Percentiles rank a stretch among this genome's conserved stretches.
phyloP scores from a whole-genome alignment of 1,140 invertebrate genomes.

The Anoplophora glabripennis region DNA sequence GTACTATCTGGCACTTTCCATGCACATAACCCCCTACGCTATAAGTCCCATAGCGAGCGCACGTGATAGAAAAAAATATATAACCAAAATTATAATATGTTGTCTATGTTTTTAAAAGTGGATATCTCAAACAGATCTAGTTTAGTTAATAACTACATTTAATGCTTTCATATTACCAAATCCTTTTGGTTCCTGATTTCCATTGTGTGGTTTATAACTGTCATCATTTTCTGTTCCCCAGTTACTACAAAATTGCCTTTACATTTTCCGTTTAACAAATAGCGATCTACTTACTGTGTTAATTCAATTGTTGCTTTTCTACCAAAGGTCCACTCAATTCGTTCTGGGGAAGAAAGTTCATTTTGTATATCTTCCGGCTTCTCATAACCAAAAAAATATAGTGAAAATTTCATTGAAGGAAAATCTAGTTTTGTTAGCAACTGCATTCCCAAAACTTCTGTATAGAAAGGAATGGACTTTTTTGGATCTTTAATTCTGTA shows the following conservation, averaged over 20 bases:
- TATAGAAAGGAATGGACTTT: constrained; percentile 86
- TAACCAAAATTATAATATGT: too few relatives aligned
- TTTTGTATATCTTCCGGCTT: constrained; percentile 67
- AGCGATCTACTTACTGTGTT: constrained; percentile 74
- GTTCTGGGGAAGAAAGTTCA: constrained; percentile 61
- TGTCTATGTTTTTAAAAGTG: too few relatives aligned
- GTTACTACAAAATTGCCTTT: constrained; percentile 64
- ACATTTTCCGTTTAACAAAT: too few relatives aligned
- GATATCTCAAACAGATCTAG: too few relatives aligned
- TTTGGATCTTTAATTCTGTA: constrained; percentile 89
- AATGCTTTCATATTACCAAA: constrained; percentile 62
- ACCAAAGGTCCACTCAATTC: constrained; percentile 73
- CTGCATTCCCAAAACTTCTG: constrained; percentile 85
- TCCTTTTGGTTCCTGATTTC: constrained; percentile 86
- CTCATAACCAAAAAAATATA: constrained; percentile 95
- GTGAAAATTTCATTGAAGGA: constrained; percentile 82
- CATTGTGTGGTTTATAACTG: constrained; percentile 80
- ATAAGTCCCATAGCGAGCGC: too few relatives aligned
- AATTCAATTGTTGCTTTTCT: constrained; percentile 88
- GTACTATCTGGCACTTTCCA: too few relatives aligned
- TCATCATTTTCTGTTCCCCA: constrained; percentile 89
- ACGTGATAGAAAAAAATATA: too few relatives aligned
- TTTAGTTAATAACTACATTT: too few relatives aligned
- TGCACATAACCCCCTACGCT: too few relatives aligned
- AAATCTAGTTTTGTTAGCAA: constrained; percentile 87